Percentiles rank a stretch among this genome's conserved stretches.
phyloP scores from a whole-genome alignment of 2,888 invertebrate species.

The Amphipoea oculea region DNA sequence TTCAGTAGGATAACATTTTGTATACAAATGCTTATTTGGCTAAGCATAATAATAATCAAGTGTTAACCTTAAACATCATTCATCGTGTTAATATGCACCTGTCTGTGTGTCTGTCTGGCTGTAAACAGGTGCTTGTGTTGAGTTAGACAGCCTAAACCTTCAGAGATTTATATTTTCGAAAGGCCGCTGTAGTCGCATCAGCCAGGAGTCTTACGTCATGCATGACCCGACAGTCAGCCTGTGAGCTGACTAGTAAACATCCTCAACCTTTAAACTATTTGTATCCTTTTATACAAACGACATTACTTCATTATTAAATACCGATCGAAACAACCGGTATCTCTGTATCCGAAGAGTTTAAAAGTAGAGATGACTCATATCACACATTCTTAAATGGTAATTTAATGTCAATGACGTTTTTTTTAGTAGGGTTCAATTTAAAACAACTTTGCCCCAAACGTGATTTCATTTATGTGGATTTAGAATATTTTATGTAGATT shows the following conservation, averaged over 20 bases:
- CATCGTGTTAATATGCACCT: conserved; percentile 39
- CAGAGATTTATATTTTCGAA: conserved; percentile 71
- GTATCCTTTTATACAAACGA: conserved; percentile 69
- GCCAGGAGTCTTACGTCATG: conserved; percentile 79
- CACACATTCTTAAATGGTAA: conserved; percentile 69
- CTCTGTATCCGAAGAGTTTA: conserved; percentile 67
- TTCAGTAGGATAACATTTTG: conserved; percentile 1
- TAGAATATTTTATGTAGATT: conserved; percentile 1
- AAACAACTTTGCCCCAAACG: conserved; percentile 35
- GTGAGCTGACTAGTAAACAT: conserved; percentile 77
- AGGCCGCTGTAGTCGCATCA: conserved; percentile 71
- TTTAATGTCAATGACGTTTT: conserved; percentile 60
- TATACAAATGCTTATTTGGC: conserved; percentile 1
- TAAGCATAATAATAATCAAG: conserved; percentile 20
- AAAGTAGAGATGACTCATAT: conserved; percentile 80
- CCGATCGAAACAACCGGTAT: conserved; percentile 70
- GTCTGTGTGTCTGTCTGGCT: conserved; percentile 38
- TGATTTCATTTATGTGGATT: conserved; percentile 36
- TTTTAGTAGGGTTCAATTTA: conserved; percentile 63
- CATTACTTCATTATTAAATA: conserved; percentile 70
- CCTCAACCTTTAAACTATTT: conserved; percentile 87
- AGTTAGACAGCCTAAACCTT: conserved; percentile 67
- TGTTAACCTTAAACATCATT: conserved; percentile 24
- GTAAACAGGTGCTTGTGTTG: conserved; percentile 29
- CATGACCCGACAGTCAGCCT: conserved; percentile 70